A percentile compares a stretch with the other conserved stretches of the same genome.
Evolutionary conservation across 2,888 invertebrate genomes (phyloP).

Genomic region (Microctonus hyperodae): DNA sequence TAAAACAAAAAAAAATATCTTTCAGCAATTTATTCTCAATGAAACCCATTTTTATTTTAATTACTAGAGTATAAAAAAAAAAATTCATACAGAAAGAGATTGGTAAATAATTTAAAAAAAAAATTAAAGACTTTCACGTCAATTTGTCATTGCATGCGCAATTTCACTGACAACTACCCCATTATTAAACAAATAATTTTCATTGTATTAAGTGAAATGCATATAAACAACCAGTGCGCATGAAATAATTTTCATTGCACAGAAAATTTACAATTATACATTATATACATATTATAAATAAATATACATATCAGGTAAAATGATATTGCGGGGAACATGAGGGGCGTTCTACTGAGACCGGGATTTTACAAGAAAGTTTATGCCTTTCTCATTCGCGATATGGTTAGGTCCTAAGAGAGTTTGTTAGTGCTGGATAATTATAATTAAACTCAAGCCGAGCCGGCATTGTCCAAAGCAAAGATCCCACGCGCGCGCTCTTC

Average conservation of each 20-base stretch:
- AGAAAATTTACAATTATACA: constrained; percentile 8
- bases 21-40: neutral
- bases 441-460: constrained; percentile 55
- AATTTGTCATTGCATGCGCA: neutral
- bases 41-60: neutral
- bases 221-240: neutral
- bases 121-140: neutral
- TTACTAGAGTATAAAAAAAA: neutral
- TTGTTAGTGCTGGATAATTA: constrained; percentile 53
- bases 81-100: neutral
- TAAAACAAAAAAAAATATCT: neutral
- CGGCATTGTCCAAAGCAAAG: constrained; percentile 30
- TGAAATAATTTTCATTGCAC: neutral
- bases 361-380: constrained; percentile 46
- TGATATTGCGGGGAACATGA: constrained; percentile 23
- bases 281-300: too few species aligned
- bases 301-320: neutral
- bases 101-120: neutral
- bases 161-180: neutral
- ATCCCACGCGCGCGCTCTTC: constrained; percentile 49
- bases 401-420: constrained; percentile 41
- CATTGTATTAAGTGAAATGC: neutral
- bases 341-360: constrained; percentile 34
- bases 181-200: neutral
- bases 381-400: constrained; percentile 46